Base-by-base conservation (phyloP, 2,113 vertebrate species). In the Phoenicopterus ruber region DNA sequence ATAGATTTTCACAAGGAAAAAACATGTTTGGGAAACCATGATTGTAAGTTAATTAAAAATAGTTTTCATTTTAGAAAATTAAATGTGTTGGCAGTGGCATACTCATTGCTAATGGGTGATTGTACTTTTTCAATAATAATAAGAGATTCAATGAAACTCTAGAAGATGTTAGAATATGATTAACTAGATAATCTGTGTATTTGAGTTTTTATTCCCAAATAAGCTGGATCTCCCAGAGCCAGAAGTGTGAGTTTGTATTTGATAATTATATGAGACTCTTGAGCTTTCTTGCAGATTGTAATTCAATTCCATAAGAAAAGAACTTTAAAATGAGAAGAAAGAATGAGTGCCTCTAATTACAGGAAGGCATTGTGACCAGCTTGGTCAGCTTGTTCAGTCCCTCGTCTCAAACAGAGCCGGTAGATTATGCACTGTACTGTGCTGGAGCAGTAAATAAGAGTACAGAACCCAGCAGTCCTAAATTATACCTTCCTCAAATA, bases 231-330 rank as follows among this genome's bases (percentile, higher is more conserved):
- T 90, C 79, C 46, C 32, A 61, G 42, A 86, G 86, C 38, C 73
- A 97, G 59, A 97, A 95, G 57, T 95, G 77, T 94, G 94, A 95
- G 86, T 94, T 80, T 81, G 69, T 94, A 96, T 97, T 97, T 96
- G 92, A 92, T 97, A 96, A 97, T 95, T 89, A 81, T 82, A 96
- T 95, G 91, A 93, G 91, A 88, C 89, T 95, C 78, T 87, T 92
- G 74, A 95, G 91, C 54, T 71, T 97, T 93, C 91, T 79, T 86
- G 85, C 63, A 93, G 90, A 84, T 88, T 90, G 42, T 92, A 96
- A 98, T 97, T 96, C 94, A 97, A 74, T 97, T 93, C 80, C 22
- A 13, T 85, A 92, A 89, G 72, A 82, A 88, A 93, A 55, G 25
- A 95, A 58, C 58, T 93, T 96, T 78, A 96, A 96, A 94, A 95